phyloP scores from a whole-genome alignment of 2,113 vertebrate genomes.

The Myotis brandtii region DNA sequence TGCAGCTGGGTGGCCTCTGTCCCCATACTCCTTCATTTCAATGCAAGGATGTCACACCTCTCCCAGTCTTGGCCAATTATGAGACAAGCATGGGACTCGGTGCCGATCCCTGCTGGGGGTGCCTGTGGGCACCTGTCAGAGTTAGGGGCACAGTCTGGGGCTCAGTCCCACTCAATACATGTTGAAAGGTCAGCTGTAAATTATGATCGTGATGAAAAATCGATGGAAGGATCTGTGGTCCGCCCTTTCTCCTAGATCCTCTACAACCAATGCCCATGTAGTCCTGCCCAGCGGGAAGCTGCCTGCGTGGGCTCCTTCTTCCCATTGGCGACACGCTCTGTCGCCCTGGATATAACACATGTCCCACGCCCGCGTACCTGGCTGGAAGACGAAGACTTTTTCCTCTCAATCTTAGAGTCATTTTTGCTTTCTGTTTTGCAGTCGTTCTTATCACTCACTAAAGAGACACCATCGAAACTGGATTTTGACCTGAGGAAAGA shows the following conservation, averaged over 20 bases:
- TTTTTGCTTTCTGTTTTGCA: slow-evolving; percentile 83
- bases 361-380: slow-evolving; percentile 86
- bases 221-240: not conserved
- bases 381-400: slow-evolving; percentile 90
- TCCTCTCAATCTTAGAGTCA: slow-evolving; percentile 91
- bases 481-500: slow-evolving; percentile 90
- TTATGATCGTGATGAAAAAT: not conserved
- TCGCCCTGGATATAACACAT: not conserved
- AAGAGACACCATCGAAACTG: slow-evolving; percentile 84
- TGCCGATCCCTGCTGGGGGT: not conserved
- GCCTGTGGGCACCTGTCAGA: not conserved
- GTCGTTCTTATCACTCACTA: slow-evolving; percentile 70
- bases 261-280: fast-evolving
- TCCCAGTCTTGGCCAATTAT: not conserved
- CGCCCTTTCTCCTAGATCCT: not conserved
- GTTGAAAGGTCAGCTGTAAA: not conserved
- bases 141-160: not conserved
- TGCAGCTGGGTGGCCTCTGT: not conserved
- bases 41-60: not conserved
- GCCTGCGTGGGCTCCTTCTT: not conserved
- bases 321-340: too few relatives aligned
- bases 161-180: not conserved
- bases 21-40: not conserved
- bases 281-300: not conserved
- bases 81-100: not conserved